Evolutionary conservation across 2,888 invertebrate genomes (phyloP).

Genomic region (Deroplatys truncata): DNA sequence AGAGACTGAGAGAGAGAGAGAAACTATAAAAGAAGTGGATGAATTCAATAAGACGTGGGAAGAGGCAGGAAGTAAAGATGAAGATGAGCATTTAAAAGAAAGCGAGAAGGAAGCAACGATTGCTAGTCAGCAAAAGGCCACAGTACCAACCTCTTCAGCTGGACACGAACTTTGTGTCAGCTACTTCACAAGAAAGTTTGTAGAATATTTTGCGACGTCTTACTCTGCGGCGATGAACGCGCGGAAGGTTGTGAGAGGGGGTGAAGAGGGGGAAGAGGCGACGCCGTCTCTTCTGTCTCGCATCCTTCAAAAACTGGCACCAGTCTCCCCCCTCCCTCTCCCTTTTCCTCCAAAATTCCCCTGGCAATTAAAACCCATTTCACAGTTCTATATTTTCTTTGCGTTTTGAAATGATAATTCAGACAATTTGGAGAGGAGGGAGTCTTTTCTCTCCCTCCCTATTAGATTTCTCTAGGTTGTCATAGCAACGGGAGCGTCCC

Average conservation of each 20-base stretch:
- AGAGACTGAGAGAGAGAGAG: too few species aligned
- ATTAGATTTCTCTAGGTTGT: conserved; percentile 39
- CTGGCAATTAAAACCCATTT: conserved; percentile 35
- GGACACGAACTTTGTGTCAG: background rate
- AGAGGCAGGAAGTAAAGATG: too few species aligned
- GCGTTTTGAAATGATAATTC: conserved; percentile 41
- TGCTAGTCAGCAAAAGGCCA: background rate
- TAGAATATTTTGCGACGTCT: background rate
- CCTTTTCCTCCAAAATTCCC: conserved; percentile 27
- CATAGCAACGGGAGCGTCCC: conserved; percentile 37
- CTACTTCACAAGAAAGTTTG: background rate
- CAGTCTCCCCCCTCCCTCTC: background rate
- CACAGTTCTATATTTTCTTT: conserved; percentile 37
- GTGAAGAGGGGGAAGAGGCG: background rate
- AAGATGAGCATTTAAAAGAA: too few species aligned
- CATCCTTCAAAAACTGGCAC: background rate
- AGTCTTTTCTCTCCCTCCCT: conserved; percentile 29
- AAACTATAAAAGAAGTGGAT: too few species aligned
- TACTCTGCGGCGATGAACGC: background rate
- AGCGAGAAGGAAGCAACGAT: too few species aligned
- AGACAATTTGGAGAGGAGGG: conserved; percentile 37
- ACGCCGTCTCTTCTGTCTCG: background rate
- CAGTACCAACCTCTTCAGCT: background rate
- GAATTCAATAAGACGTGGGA: too few species aligned
- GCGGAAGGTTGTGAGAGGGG: background rate